Conservation (phyloP, 2,797 vertebrate genomes). For the Zalophus californianus region DNA sequence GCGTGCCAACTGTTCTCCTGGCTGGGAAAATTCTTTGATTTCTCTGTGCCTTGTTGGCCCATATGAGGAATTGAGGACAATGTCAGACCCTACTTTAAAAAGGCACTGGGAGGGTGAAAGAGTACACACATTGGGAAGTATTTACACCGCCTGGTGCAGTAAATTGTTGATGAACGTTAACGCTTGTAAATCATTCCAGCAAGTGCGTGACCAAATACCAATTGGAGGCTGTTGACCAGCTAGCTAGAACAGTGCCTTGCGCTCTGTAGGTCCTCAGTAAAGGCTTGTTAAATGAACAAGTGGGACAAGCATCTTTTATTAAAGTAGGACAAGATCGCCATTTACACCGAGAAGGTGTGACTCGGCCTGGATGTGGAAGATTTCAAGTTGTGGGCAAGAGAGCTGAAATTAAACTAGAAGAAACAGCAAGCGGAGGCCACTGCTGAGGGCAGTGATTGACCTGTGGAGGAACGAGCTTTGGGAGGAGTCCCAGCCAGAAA, state of each 20-base stretch:
- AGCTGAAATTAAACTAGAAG: too few species aligned
- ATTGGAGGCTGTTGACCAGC: fast-evolving
- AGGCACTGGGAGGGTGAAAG: fast-evolving
- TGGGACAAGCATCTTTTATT: fast-evolving
- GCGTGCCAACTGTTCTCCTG: fast-evolving
- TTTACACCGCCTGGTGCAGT: not conserved
- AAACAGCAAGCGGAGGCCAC: fast-evolving
- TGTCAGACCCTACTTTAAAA: fast-evolving
- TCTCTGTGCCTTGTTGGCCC: not conserved
- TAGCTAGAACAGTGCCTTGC: not conserved
- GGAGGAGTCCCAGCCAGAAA: not conserved
- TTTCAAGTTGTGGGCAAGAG: not conserved
- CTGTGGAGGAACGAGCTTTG: fast-evolving
- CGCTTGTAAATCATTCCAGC: not conserved
- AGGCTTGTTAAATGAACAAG: not conserved
- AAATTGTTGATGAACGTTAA: too few species aligned
- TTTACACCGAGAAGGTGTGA: not conserved
- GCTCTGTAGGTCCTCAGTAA: fast-evolving
- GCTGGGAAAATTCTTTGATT: not conserved
- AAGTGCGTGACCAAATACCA: not conserved
- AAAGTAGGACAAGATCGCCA: too few species aligned
- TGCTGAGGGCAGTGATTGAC: not conserved
- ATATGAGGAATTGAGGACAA: not conserved
- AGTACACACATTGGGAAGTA: fast-evolving
- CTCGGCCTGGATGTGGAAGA: not conserved